These are phyloP conservation scores for Karalla daura DNA, from an alignment of 2,797 vertebrate species.

Conservation along the genomic window DNA sequence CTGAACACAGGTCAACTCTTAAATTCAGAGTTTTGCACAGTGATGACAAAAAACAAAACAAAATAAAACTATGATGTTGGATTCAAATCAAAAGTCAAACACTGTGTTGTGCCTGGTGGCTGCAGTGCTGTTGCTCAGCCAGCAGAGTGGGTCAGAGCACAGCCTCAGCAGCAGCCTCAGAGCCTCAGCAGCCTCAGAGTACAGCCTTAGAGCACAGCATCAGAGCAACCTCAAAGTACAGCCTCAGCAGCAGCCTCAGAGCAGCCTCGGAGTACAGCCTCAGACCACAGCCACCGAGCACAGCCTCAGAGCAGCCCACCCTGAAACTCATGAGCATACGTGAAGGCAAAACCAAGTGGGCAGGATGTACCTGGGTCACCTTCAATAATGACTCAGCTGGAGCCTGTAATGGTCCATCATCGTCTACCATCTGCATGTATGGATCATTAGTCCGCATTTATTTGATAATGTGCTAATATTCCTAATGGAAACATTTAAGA, in stretches of 20 bases:
- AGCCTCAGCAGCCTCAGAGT: conserved; percentile 31
- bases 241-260: conserved; percentile 39
- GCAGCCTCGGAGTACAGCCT: conserved; percentile 36
- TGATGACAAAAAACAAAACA: too few species aligned
- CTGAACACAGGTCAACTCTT: too few species aligned
- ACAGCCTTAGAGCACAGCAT: too few species aligned
- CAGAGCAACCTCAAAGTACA: conserved; percentile 23
- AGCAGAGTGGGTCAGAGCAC: conserved; percentile 64
- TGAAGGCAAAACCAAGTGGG: conserved; percentile 22
- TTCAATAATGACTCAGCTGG: neutral
- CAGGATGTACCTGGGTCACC: too few species aligned
- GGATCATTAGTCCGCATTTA: neutral
- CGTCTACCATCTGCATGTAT: neutral
- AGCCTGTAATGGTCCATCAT: neutral
- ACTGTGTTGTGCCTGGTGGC: neutral
- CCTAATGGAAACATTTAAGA: neutral
- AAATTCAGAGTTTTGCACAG: neutral
- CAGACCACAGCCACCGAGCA: conserved; percentile 30
- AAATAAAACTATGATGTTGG: too few species aligned
- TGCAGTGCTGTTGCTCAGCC: conserved; percentile 37
- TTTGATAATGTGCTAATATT: conserved; percentile 10
- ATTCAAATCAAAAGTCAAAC: neutral
- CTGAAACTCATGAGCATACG: too few species aligned
- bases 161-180: conserved; percentile 53
- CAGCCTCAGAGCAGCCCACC: conserved; percentile 15